phyloP scores from a whole-genome alignment of 2,888 invertebrate species.

The Ligdia adustata region DNA sequence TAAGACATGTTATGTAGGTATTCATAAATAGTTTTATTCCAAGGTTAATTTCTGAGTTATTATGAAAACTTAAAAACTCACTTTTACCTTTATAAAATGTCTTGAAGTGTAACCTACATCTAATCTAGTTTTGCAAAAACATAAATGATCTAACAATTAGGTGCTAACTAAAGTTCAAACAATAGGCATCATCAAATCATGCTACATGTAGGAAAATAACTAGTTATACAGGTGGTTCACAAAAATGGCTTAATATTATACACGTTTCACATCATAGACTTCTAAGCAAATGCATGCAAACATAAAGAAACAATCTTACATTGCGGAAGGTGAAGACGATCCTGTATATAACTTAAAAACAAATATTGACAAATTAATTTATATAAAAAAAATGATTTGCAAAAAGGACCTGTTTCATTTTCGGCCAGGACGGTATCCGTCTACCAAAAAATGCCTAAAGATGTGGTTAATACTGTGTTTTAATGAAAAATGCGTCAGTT shows the following conservation, averaged over 20 bases:
- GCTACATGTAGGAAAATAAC: slow-evolving; percentile 11
- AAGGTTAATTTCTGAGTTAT: no score
- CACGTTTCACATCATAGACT: not conserved
- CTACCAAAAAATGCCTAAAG: no score
- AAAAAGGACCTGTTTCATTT: no score
- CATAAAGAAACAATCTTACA: slow-evolving; percentile 24
- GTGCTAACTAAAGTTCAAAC: slow-evolving; percentile 7
- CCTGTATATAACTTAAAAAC: slow-evolving; percentile 35
- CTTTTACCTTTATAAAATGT: not conserved
- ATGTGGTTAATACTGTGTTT: no score
- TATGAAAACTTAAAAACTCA: no score
- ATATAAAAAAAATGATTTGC: slow-evolving; percentile 6
- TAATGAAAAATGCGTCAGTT: no score
- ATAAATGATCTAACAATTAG: no score
- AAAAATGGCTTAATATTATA: slow-evolving; percentile 9
- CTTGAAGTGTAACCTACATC: not conserved
- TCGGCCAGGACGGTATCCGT: no score
- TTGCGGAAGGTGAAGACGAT: slow-evolving; percentile 17
- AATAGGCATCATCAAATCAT: slow-evolving; percentile 15
- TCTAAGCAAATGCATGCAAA: slow-evolving; percentile 20
- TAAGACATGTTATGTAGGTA: no score
- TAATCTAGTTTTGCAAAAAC: no score
- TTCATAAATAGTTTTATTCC: no score
- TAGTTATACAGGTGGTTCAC: slow-evolving; percentile 2
- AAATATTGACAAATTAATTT: slow-evolving; percentile 15